Base-by-base conservation (phyloP, 2,113 vertebrate genomes). In the Melospiza melodia region DNA sequence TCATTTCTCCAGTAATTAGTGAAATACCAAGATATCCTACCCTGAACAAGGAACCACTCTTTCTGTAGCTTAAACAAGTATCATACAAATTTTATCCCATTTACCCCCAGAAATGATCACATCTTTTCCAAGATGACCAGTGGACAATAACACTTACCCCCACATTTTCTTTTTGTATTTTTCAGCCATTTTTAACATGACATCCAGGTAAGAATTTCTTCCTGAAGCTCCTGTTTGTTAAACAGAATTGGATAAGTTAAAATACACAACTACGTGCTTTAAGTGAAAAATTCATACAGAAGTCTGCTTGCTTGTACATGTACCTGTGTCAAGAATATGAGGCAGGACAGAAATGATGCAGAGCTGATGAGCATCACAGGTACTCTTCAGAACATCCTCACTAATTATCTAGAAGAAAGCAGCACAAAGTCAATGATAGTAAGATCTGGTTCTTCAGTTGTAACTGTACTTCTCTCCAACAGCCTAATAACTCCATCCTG, bases 121-220 rank as follows among this genome's bases (percentile, higher is more conserved):
- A 43, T 43, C 12, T 71, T 88, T 62, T 63, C 35, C 57, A 83
- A 83, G 66, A 82, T 0, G 1, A 74, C 17, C 20, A 76, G 10
- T 8, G 27, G 68, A 49, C 33, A 59, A 6, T 15, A 21, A 75
- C 69, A 96, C 99, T 98, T 94, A 99, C 99, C 99, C 99, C 99
- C 99, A 99, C 98, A 98, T 99, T 97, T 99, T 99, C 98, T 99
- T 99, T 97, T 99, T 99, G 97, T 99, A 99, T 93, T 99, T 99
- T 68, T 99, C 99, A 68, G 99, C 98, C 98, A 99, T 98, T 93
- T 98, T 99, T 59, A 98, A 94, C 98, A 99, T 98, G 88, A 99
- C 98, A 33, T 99, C 98, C 92, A 99, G 94, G 73, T 99, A 99
- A 78, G 98, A 95, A 82, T 99, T 99, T 95, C 99, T 98, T 59